Evolutionary conservation across 1,140 invertebrate species (phyloP), one percentile per base, ranked within the genome.

Genomic region (Zaprionus kolodkinae): DNA sequence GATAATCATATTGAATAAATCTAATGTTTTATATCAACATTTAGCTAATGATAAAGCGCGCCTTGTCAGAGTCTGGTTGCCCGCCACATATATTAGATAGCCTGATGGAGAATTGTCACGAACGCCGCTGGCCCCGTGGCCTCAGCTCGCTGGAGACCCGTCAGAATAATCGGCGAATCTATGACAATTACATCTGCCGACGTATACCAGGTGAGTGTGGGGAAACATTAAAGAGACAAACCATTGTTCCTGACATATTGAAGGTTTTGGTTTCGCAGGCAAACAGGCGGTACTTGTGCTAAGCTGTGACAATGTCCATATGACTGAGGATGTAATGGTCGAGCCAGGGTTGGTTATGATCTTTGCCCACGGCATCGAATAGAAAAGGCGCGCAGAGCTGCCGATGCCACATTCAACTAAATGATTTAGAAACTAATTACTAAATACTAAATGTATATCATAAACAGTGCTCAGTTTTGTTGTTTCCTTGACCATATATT

Each of bases 331-430:
- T 81, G 97, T 99, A 95, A 98, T 99, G 94, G 95, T 98, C 35
- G 97, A 99, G 81, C 98, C 98, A 4, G 98, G 98, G n/a, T 94
- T 99, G 76, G 97, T 99, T 13, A 99, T 99, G 98, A 99, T 99
- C 85, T 99, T 99, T 94, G 98, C 98, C 62, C 98, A 99, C 93
- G 98, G 98, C 69, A 98, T 99, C 66, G 98, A 99, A 73, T 92
- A 91, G 63, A 15, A 6, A 25, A 10, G 10, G 9, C 11, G 36
- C 3, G 25, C 38, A n/a, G 15, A n/a, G 15, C n/a, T 38, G 54
- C 25, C 13, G n/a, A 40, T 33, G 12, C 50, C 33, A 74, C 70
- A 79, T 59, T 67, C 50, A 75, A 77, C 72, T 70, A 57, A 30
- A 57, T 48, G 66, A 71, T 69, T 69, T 71, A 78, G 70, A 57